These are phyloP conservation scores for Oxycera nigricornis DNA, from an alignment of 2,888 invertebrate species.

Conservation along the genomic window DNA sequence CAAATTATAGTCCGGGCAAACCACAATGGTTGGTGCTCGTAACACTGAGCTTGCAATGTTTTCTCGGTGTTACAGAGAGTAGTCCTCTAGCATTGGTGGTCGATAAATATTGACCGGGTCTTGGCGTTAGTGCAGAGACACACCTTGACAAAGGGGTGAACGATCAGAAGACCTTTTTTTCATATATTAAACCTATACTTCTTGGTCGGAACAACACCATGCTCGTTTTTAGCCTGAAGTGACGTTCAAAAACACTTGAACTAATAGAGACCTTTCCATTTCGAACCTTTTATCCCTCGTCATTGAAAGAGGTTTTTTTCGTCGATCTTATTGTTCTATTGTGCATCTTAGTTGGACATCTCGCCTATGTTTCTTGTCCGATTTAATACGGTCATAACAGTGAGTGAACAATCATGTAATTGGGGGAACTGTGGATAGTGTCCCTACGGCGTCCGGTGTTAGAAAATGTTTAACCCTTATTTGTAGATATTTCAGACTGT, in stretches of 20 bases:
- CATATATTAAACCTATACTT: no score
- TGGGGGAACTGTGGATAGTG: constrained; percentile 22
- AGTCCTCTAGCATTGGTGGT: background rate
- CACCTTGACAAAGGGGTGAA: constrained; percentile 14
- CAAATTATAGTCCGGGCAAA: constrained; percentile 41
- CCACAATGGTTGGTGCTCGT: background rate
- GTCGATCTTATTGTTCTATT: constrained; percentile 48
- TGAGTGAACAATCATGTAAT: constrained; percentile 45
- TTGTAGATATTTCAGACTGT: background rate
- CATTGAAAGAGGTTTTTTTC: constrained; percentile 14
- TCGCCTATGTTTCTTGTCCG: constrained; percentile 55
- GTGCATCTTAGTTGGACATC: constrained; percentile 60
- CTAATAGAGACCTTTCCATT: constrained; percentile 26
- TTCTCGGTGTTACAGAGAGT: background rate
- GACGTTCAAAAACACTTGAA: background rate
- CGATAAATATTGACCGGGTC: constrained; percentile 36
- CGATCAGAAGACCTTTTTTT: constrained; percentile 16
- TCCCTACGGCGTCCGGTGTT: background rate
- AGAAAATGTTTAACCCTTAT: background rate
- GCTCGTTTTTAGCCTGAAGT: background rate
- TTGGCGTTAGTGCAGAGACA: background rate
- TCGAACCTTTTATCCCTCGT: constrained; percentile 17
- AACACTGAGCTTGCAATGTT: background rate
- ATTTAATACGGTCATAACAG: constrained; percentile 52
- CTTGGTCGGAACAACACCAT: no score